Percentiles rank a stretch among this genome's conserved stretches.
These are phyloP conservation scores for Drosophila seguyi DNA, from an alignment of 1,140 invertebrate genomes.

Conservation along the genomic window DNA sequence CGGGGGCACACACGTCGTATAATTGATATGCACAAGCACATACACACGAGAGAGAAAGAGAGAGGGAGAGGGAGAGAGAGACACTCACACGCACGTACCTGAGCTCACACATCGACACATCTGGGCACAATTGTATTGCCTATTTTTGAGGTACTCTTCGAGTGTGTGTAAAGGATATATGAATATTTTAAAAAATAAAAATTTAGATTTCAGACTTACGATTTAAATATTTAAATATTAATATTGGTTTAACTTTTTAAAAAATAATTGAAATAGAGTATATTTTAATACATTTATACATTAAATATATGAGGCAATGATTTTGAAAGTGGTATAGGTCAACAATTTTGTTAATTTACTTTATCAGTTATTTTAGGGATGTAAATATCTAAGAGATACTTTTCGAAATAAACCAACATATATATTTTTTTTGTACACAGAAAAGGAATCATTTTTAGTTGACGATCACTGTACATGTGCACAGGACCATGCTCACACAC, in stretches of 20 bases:
- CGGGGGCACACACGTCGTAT: constrained; percentile 41
- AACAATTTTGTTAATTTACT: too few species aligned
- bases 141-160: constrained; percentile 23
- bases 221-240: too few species aligned
- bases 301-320: too few species aligned
- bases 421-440: not conserved
- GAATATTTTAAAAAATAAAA: not conserved
- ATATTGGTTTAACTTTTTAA: too few species aligned
- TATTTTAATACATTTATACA: too few species aligned
- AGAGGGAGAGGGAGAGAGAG: not conserved
- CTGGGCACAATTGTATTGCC: constrained; percentile 22
- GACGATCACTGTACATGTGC: constrained; percentile 14
- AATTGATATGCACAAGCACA: constrained; percentile 37
- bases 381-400: too few species aligned
- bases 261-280: too few species aligned
- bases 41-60: not conserved
- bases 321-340: too few species aligned
- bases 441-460: not conserved
- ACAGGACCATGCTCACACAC: constrained; percentile 1
- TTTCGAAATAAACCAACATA: not conserved
- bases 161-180: not conserved
- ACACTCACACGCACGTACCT: constrained; percentile 4
- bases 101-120: not conserved
- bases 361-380: too few species aligned
- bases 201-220: too few species aligned